phyloP scores from a whole-genome alignment of 1,140 invertebrate genomes.

The Trichonephila clavata region DNA sequence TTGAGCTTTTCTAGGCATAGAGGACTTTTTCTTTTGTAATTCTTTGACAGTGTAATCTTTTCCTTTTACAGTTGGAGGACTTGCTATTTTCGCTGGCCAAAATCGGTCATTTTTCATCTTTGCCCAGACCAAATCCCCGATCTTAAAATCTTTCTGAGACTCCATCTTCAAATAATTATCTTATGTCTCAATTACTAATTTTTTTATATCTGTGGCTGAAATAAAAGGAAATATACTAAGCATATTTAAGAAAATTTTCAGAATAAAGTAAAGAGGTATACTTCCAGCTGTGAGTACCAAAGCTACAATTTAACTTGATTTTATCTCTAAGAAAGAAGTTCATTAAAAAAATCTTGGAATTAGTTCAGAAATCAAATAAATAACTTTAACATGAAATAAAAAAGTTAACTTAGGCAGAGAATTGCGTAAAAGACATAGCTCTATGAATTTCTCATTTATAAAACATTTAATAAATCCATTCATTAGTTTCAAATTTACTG shows the following conservation, averaged over 20 bases:
- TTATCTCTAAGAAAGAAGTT: too few relatives aligned
- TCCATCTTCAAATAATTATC: background rate
- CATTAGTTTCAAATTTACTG: too few relatives aligned
- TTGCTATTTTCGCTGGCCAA: slow-evolving; percentile 80
- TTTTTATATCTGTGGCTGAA: background rate
- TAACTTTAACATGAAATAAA: too few relatives aligned
- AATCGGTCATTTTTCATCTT: slow-evolving; percentile 80
- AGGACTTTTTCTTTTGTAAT: background rate
- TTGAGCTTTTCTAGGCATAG: background rate
- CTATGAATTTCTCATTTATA: too few relatives aligned
- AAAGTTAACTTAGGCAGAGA: too few relatives aligned
- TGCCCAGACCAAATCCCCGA: slow-evolving; percentile 77
- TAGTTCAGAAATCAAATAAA: too few relatives aligned
- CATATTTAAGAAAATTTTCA: background rate
- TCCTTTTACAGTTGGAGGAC: slow-evolving; percentile 79
- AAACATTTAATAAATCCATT: too few relatives aligned
- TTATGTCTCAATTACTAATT: background rate
- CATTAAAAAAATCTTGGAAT: too few relatives aligned
- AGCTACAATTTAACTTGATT: too few relatives aligned
- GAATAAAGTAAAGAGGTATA: background rate
- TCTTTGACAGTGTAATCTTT: too few relatives aligned
- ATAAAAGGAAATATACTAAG: background rate
- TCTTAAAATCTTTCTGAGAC: background rate
- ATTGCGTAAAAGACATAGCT: too few relatives aligned
- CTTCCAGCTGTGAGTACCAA: background rate